These are phyloP conservation scores for Enteromius anoplus DNA, from an alignment of 2,797 vertebrate genomes.

Conservation along the genomic window DNA sequence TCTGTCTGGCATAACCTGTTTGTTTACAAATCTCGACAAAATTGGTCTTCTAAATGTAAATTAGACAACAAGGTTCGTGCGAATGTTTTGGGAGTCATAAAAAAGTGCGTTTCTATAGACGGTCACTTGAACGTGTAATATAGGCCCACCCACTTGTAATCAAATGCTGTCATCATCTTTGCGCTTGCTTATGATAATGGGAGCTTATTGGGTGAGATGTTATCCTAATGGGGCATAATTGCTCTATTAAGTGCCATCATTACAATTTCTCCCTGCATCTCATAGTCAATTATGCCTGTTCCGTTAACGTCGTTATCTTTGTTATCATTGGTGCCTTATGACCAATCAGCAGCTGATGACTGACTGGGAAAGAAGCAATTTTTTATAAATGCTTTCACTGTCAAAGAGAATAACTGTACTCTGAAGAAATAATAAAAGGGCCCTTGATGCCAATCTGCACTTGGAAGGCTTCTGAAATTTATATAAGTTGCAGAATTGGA, in stretches of 20 bases:
- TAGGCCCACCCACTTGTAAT: slow-evolving; percentile 48
- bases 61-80: slow-evolving; percentile 6
- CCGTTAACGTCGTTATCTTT: slow-evolving; percentile 45
- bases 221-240: slow-evolving; percentile 60
- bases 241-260: slow-evolving; percentile 59
- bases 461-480: background rate
- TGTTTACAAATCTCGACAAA: slow-evolving; percentile 42
- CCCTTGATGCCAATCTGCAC: background rate
- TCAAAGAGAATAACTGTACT: slow-evolving; percentile 3
- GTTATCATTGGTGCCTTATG: slow-evolving; percentile 27
- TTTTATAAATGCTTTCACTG: slow-evolving; percentile 4
- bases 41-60: slow-evolving; percentile 32
- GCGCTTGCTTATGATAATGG: slow-evolving; percentile 52
- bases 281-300: slow-evolving; percentile 55
- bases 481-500: background rate
- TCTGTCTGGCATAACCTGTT: slow-evolving; percentile 22
- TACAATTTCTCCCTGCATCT: slow-evolving; percentile 52
- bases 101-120: slow-evolving; percentile 40
- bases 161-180: slow-evolving; percentile 41
- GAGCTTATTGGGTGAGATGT: slow-evolving; percentile 43
- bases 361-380: background rate
- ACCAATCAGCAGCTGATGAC: slow-evolving; percentile 16
- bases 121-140: slow-evolving; percentile 46
- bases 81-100: slow-evolving; percentile 48
- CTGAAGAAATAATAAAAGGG: background rate